Conservation (phyloP, 2,888 invertebrate genomes). For the Phengaris alcon region DNA sequence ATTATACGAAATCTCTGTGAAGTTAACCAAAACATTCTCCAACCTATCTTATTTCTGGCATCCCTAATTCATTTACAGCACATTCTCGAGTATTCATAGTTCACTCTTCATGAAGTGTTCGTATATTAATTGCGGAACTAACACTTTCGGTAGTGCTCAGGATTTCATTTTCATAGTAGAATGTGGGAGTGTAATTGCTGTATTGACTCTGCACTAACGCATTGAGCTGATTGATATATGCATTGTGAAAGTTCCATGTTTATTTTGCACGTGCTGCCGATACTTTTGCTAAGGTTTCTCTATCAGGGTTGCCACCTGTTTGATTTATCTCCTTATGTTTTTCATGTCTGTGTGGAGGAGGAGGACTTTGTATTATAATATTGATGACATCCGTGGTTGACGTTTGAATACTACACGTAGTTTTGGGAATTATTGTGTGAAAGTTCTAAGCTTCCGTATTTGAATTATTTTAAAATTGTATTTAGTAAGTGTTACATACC, state of each 20-base stretch:
- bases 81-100: neutral
- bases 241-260: neutral
- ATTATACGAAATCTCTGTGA: no score
- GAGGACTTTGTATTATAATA: neutral
- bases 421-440: neutral
- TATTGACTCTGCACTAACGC: constrained; percentile 8
- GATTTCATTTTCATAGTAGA: constrained; percentile 4
- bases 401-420: neutral
- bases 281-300: constrained; percentile 6
- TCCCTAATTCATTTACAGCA: neutral
- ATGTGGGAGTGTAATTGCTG: neutral
- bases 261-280: neutral
- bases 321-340: neutral
- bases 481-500: neutral
- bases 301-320: neutral
- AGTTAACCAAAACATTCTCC: neutral
- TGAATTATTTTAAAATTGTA: neutral
- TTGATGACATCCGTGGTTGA: neutral
- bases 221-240: neutral
- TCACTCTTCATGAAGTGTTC: neutral
- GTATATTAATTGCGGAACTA: constrained; percentile 6
- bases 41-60: neutral
- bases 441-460: neutral
- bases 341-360: neutral
- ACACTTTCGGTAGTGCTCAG: neutral